Conservation (phyloP, 2,797 vertebrate genomes). For the Anisognathus igniventris region DNA sequence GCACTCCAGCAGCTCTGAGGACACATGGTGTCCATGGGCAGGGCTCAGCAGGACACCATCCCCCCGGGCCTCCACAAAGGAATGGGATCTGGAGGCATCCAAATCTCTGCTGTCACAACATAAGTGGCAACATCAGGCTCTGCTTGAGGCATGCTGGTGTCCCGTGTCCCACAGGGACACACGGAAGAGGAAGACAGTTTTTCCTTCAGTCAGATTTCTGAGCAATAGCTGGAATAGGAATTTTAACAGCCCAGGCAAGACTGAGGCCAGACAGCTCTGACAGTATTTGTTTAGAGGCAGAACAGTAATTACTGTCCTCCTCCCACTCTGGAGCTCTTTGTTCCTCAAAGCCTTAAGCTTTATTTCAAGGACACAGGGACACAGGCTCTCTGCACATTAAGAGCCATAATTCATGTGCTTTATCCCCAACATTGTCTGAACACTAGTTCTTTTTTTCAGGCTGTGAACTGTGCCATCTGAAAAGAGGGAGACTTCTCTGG, state of each 20-base stretch:
- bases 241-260: neutral
- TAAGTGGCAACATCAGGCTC: neutral
- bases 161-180: fast-evolving
- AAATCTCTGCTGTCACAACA: neutral
- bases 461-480: neutral
- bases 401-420: neutral
- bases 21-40: neutral
- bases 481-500: neutral
- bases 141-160: fast-evolving
- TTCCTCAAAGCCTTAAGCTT: neutral
- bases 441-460: neutral
- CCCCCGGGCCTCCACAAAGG: fast-evolving
- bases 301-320: neutral
- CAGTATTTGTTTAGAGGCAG: neutral
- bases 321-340: neutral
- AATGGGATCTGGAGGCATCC: neutral
- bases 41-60: neutral
- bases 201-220: neutral
- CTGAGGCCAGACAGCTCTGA: neutral
- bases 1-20: neutral
- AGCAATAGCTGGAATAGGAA: neutral
- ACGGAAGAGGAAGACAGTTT: neutral
- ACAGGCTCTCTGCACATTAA: neutral
- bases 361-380: neutral
- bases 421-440: neutral